phyloP scores from a whole-genome alignment of 2,113 vertebrate genomes.

The Bungarus multicinctus region DNA sequence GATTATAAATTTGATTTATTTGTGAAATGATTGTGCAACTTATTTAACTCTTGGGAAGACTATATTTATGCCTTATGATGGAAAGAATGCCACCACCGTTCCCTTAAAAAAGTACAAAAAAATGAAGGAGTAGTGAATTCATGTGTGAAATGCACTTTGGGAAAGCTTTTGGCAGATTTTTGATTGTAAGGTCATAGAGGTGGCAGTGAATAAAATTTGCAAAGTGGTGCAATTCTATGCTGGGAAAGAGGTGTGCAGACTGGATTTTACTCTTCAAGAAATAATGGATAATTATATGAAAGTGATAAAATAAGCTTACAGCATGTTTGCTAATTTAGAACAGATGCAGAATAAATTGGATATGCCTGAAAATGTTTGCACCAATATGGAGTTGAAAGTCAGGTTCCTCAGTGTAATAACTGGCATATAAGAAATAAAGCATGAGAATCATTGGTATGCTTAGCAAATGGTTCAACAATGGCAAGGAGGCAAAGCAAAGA shows the following conservation, averaged over 20 bases:
- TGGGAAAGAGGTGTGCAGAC: background rate
- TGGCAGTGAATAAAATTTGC: background rate
- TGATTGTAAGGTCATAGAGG: background rate
- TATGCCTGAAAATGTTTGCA: background rate
- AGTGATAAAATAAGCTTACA: background rate
- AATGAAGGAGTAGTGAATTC: background rate
- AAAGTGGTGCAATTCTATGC: background rate
- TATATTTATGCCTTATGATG: background rate
- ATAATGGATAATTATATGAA: background rate
- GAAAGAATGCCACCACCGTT: background rate
- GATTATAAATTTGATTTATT: background rate
- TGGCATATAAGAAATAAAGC: background rate
- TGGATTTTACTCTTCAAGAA: background rate
- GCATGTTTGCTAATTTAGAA: background rate
- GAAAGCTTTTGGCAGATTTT: background rate
- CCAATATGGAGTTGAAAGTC: background rate
- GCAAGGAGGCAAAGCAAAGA: background rate
- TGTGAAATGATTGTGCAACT: background rate
- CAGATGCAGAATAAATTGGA: background rate
- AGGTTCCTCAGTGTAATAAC: background rate
- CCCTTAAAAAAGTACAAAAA: background rate
- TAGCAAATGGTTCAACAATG: background rate
- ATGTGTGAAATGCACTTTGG: background rate
- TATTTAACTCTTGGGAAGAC: background rate
- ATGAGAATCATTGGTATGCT: background rate